Base-by-base conservation (phyloP, 2,797 vertebrate species). In the Nannoperca obscura region DNA sequence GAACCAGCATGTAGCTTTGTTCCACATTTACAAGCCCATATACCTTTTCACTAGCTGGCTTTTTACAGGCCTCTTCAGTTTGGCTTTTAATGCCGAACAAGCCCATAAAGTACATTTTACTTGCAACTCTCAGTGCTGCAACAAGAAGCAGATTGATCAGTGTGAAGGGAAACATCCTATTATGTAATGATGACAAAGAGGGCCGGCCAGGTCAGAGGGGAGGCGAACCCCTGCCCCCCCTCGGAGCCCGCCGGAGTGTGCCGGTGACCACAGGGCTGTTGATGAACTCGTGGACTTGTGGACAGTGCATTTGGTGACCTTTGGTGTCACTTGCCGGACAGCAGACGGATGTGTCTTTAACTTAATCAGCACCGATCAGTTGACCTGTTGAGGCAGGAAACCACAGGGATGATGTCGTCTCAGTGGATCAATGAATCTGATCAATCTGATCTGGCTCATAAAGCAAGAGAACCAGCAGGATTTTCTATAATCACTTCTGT, bases 271-370 rank as follows among this genome's bases (percentile, higher is more conserved):
- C 74, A 1, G 68, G 84, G 73, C 70, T 30, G 72, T 87, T 94
- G 88, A 94, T 94, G 93, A 89, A 94, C 86, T 94, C 53, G 15
- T 58, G 76, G 83, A 86, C 77, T 86, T n/a, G 14, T 14, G 87
- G 89, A 85, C 89, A 91, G 89, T 93, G 89, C 86, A 91, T 93
- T 82, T 58, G 53, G 20, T 90, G 91, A 93, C 91, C 93, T 88
- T 76, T 77, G 79, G 85, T 87, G 89, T 92, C 87, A 86, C 42
- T 68, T 10, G 61, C 76, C 11, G 69, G 89, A 80, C 88, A 82
- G 80, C 84, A 67, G 85, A 83, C 65, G 47, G 76, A 91, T 80
- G 82, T 63, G 67, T 86, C 83, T 82, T 89, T 86, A 84, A 84
- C 71, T 54, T 68, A 65, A 68, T 87, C 81, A 74, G 71, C 57